A percentile compares a stretch with the other conserved stretches of the same genome.
Conservation (phyloP, 2,888 invertebrate species). For the Cheiracanthium punctorium region DNA sequence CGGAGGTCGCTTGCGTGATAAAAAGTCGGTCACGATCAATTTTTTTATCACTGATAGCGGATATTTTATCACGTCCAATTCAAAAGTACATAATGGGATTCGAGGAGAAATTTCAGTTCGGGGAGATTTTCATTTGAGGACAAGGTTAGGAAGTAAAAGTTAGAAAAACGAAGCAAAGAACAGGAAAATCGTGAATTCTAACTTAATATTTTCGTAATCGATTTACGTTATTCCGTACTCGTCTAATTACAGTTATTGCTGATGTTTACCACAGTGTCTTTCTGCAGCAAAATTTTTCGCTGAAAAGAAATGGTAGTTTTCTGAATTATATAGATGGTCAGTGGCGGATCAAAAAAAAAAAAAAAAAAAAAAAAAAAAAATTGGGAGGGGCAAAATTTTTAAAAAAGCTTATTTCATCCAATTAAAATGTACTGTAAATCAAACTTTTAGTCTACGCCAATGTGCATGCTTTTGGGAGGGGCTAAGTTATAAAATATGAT, state of each 20-base stretch:
- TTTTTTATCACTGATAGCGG: constrained; percentile 18
- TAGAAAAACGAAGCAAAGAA: background rate
- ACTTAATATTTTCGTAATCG: background rate
- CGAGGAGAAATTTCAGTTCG: constrained; percentile 4
- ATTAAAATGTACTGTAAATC: no score
- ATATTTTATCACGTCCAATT: background rate
- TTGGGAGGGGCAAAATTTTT: no score
- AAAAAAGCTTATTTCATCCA: no score
- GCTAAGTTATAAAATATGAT: no score
- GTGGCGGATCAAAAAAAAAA: no score
- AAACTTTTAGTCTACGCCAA: no score
- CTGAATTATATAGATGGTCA: no score
- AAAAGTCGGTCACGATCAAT: constrained; percentile 24
- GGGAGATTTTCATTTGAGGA: constrained; percentile 22
- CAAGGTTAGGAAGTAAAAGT: constrained; percentile 6
- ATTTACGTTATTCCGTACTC: background rate
- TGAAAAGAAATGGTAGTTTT: no score
- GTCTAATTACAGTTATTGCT: background rate
- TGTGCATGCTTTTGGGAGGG: no score
- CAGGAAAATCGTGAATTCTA: background rate
- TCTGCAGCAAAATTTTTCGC: no score
- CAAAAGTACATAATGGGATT: background rate
- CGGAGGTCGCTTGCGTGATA: constrained; percentile 51
- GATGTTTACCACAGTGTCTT: background rate
- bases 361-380: no score